Base-by-base conservation (phyloP, 2,113 vertebrate species). In the Ariopsis seemanni region DNA sequence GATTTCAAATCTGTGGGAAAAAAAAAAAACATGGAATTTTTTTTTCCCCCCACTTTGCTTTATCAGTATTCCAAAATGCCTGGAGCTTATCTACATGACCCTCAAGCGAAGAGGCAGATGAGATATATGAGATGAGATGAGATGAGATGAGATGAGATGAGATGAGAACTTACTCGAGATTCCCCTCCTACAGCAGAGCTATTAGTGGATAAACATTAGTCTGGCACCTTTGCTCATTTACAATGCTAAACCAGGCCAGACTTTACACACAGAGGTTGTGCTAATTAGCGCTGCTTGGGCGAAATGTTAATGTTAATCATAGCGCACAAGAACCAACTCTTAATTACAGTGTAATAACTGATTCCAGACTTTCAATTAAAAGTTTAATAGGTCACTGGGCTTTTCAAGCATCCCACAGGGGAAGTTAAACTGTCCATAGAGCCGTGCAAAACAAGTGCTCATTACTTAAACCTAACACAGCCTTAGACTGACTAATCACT, bases 171-270 rank as follows among this genome's bases (percentile, higher is more conserved):
- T 63, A 25, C 52, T 85, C 75, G 69, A 20, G 62, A 82, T 74
- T 69, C 62, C 83, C 60, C 72, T 83, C 71, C 79, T 75, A 30
- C 1, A 77, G 55, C 53, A 18, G 34, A 83, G 57, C 53, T 18
- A 87, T 74, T 81, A 89, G 81, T 2, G 18, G 82, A 85, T 55
- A 90, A 78, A 78, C 89, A 75, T 89, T 84, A 82, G 84, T 84
- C 86, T 89, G 75, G 42, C 80, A 88, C 69, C 81, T 87, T 48
- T 80, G n/a, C 86, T 84, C 83, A 85, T 87, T 86, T 83, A 85
- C 83, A 85, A 53, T 88, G 34, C 81, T 75, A 34, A 85, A 82
- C 18, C 55, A 82, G 81, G 14, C 72, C 79, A 82, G 79, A 48
- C 86, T 58, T 80, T 11, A 55, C 63, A 48, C 84, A 85, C 27